Base-by-base conservation (phyloP, 1,140 invertebrate species). In the Drosophila miranda region DNA sequence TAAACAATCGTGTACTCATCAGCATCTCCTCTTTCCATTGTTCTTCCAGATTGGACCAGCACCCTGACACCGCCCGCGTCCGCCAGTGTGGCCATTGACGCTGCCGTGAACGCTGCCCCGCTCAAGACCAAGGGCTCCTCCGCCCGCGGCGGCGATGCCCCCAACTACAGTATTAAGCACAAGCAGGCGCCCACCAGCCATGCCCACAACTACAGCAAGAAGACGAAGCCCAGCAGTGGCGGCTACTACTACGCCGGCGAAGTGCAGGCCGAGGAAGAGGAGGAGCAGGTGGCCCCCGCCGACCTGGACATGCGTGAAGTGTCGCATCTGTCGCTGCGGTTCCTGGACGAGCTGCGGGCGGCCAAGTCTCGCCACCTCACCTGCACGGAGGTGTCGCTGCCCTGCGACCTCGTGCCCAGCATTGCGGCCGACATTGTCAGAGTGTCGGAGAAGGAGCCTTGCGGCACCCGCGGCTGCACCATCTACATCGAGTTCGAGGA, bases 381-480 rank as follows among this genome's bases (percentile, higher is more conserved):
- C 42, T 95, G 95, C 77, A 95, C 95, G 7, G 96, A 97, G 91
- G 95, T 97, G 26, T 92, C 97, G 60, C 92, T 97, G 74, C 96
- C 96, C 14, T 94, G 95, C 59, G 95, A 96, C 91, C 93, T 97
- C 49, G 93, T 96, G 44, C 93, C 93, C 42, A 92, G 94, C 78
- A 95, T 97, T 61, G 94, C 96, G 26, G 92, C 94, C 57, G 95
- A 96, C 87, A 94, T 96, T 41, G 91, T 97, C 50, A 93, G 93
- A 3, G 94, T 96, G 91, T 95, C 96, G 0, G 96, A 96, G 86
- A 94, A 94, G 62, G 96, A 97, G 90, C 96, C 96, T 9, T 97
- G 96, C 89, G 96, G 96, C 69, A 93, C 96, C 1, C 92, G 95
- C 67, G 95, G 95, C 30, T 95, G 95, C 74, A 95, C 94, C 9